A percentile compares a stretch with the other conserved stretches of the same genome.
Evolutionary conservation across 2,113 vertebrate species (phyloP).

Genomic region (Mellivora capensis): DNA sequence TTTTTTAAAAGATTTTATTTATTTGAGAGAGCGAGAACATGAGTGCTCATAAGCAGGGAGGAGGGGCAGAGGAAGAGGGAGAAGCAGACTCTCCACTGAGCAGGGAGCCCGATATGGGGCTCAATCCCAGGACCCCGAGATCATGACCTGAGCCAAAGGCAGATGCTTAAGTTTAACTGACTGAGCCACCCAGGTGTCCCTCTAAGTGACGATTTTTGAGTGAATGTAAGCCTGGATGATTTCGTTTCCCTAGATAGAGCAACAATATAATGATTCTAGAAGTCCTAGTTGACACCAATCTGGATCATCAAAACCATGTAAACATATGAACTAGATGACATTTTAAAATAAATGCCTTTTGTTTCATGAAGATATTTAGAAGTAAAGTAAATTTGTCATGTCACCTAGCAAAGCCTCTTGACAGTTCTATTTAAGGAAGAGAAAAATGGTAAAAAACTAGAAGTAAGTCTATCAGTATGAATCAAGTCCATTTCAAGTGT

Average conservation of each 20-base stretch:
- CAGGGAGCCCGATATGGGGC: too few species aligned
- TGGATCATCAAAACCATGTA: neutral
- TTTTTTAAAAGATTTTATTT: neutral
- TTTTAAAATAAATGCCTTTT: slow-evolving; percentile 26
- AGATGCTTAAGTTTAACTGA: too few species aligned
- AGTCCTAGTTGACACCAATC: neutral
- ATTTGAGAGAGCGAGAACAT: too few species aligned
- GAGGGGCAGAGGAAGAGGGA: too few species aligned
- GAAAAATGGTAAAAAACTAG: neutral
- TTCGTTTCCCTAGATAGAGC: neutral
- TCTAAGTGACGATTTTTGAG: neutral
- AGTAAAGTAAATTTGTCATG: neutral
- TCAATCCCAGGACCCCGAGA: too few species aligned
- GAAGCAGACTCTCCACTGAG: too few species aligned
- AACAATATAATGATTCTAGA: neutral
- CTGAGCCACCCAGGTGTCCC: too few species aligned
- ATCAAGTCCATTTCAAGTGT: neutral
- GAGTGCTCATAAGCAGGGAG: too few species aligned
- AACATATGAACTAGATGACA: neutral
- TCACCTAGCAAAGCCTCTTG: neutral
- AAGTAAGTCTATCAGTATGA: neutral
- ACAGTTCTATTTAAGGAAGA: neutral
- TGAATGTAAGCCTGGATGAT: neutral
- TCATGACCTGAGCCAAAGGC: too few species aligned
- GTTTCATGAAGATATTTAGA: slow-evolving; percentile 26